phyloP scores from a whole-genome alignment of 2,113 vertebrate species.

The Symphodus melops region DNA sequence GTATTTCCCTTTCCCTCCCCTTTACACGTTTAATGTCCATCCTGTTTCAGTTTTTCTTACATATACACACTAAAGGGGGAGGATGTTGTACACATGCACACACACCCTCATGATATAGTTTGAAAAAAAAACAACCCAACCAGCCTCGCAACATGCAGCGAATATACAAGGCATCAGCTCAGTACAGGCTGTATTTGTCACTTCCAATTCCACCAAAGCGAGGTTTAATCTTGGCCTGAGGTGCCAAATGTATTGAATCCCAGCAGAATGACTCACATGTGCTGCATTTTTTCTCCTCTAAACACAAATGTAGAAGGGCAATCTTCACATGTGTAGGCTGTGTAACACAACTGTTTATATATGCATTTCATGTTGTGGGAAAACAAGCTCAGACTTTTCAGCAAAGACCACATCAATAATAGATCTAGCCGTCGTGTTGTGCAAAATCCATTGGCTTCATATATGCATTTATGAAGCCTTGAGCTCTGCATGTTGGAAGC shows the following conservation, averaged over 20 bases:
- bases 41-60: not conserved
- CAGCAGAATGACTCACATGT: conserved; percentile 35
- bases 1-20: conserved; percentile 21
- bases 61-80: conserved; percentile 20
- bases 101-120: conserved; percentile 15
- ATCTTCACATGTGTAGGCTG: conserved; percentile 56
- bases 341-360: conserved; percentile 35
- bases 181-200: conserved; percentile 49
- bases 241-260: conserved; percentile 61
- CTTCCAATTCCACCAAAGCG: conserved; percentile 57
- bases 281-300: conserved; percentile 21
- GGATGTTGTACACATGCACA: conserved; percentile 13
- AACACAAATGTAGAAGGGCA: conserved; percentile 50
- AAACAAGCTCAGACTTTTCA: conserved; percentile 8
- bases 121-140: conserved; percentile 38
- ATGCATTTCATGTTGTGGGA: conserved; percentile 18
- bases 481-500: no score
- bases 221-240: conserved; percentile 65
- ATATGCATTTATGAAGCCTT: no score
- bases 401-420: no score
- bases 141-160: conserved; percentile 32
- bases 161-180: conserved; percentile 36
- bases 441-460: no score
- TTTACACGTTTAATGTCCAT: conserved; percentile 13
- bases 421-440: no score